Base-by-base conservation (phyloP, 2,888 invertebrate genomes). In the Lydus trimaculatus region DNA sequence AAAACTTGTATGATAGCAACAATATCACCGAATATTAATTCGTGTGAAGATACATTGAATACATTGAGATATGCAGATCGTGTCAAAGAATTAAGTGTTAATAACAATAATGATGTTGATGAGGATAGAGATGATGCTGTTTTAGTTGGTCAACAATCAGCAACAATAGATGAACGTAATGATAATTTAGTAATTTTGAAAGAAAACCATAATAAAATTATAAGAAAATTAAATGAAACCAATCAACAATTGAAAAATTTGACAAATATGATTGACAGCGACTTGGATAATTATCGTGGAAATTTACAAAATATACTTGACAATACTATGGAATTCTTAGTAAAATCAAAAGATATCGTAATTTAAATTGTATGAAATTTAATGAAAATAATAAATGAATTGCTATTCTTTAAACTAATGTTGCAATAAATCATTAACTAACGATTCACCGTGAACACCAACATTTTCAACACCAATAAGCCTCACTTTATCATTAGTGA, bases 1-100 rank as follows among this genome's bases (percentile, higher is more conserved):
- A 92, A 94, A 85, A 99, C 98, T 20, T 99, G 99, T 86, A 99
- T 99, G 99, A 98, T 99, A 85, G 98, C 99, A 67, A 97, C 98
- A 94, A 96, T 99, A 79, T 98, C 98, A 71, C 99, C 99, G 20
- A 97, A 98, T 65, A 90, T 97, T 88, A 92, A 92, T 81, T 97
- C 97, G 61, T 98, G 98, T 84, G 99, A 99, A 83, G 98, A 99
- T 87, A 96, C 98, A 59, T 88, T 99, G 72, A 99, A 99, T 87
- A 99, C 99, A 58, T 88, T 99, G 66, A 90, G 99, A 73, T 99
- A 99, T 86, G 99, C 99, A 2, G 98, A 99, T 88, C 90, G 98
- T 79, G 98, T 98, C 33, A 98, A 98, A 85, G 98, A 98, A 88
- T 87, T 98, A 67, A 95, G 95, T 8, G 77, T 68, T 31, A 83